Base-by-base conservation (phyloP, 2,113 vertebrate genomes). In the Elachura formosa region DNA sequence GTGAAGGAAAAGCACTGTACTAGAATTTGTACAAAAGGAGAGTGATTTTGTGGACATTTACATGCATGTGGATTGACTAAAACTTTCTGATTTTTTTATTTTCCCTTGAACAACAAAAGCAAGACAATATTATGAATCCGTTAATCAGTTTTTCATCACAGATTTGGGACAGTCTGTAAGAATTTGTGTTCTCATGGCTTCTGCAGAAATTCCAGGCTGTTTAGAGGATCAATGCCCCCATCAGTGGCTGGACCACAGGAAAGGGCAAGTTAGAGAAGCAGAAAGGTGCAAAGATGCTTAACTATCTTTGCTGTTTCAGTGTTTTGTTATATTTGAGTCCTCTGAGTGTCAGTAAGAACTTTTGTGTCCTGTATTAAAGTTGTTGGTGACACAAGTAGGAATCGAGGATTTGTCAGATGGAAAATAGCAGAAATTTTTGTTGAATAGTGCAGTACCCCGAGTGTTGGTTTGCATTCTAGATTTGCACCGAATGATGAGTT, bases 401-500 rank as follows among this genome's bases (percentile, higher is more conserved):
- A 43, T 34, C 0, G 1, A 48, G 55, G 11, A 26, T 56, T 25
- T 63, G 20, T 68, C 22, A 46, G 78, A 23, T 18, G 66, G 22
- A 26, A 91, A 34, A 23, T 15, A 41, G 38, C 1, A 3, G 12
- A 40, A 46, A 16, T 23, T 71, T 22, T 51, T 69, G 43, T 25
- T 59, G 49, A 34, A 3, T 7, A 22, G 20, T 36, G 40, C 23
- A n/a, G 23, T 22, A 52, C 76, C 56, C 43, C 0, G 16, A 21
- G 29, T 29, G 24, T n/a, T 67, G 16, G 29, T 79, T 63, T 49
- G 22, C 17, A 19, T 73, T 25, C 43, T 49, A 5, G 43, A 55
- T 23, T 84, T 55, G n/a, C 10, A 8, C 2, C 29, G 24, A 56
- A 10, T 31, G 17, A 54, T 0, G 0, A 23, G 6, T 72, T 62